Evolutionary conservation across 2,797 vertebrate species (phyloP).

Genomic region (Rhinella marina): DNA sequence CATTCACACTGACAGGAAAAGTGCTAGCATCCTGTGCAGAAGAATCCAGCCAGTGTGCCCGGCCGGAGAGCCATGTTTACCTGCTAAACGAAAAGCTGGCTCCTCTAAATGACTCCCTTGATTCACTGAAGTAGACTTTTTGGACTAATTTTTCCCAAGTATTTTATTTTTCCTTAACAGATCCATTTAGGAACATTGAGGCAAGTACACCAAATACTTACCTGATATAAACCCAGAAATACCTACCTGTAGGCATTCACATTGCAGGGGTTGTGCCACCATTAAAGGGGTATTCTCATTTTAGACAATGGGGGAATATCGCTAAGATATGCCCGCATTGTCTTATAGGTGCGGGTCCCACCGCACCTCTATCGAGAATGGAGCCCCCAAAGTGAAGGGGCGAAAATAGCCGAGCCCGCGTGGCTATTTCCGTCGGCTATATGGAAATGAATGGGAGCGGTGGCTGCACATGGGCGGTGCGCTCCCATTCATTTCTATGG

Average conservation of each 20-base stretch:
- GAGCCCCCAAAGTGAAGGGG: too few relatives aligned
- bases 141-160: background rate
- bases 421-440: too few relatives aligned
- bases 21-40: background rate
- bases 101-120: background rate
- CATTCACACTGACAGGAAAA: conserved; percentile 37
- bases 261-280: too few relatives aligned
- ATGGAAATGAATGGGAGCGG: too few relatives aligned
- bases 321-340: too few relatives aligned
- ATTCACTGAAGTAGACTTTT: background rate
- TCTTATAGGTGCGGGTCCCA: too few relatives aligned
- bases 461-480: too few relatives aligned
- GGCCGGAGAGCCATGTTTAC: conserved; percentile 23
- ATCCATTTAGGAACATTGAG: background rate
- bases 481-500: too few relatives aligned
- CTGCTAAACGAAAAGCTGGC: background rate
- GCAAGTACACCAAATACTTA: background rate
- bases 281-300: too few relatives aligned
- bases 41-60: background rate
- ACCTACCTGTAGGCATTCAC: background rate
- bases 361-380: too few relatives aligned
- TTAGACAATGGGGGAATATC: too few relatives aligned
- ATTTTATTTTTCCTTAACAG: background rate
- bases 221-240: background rate
- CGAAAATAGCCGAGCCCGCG: too few relatives aligned